phyloP scores from a whole-genome alignment of 2,888 invertebrate genomes.

The Heterodera filipjevi region DNA sequence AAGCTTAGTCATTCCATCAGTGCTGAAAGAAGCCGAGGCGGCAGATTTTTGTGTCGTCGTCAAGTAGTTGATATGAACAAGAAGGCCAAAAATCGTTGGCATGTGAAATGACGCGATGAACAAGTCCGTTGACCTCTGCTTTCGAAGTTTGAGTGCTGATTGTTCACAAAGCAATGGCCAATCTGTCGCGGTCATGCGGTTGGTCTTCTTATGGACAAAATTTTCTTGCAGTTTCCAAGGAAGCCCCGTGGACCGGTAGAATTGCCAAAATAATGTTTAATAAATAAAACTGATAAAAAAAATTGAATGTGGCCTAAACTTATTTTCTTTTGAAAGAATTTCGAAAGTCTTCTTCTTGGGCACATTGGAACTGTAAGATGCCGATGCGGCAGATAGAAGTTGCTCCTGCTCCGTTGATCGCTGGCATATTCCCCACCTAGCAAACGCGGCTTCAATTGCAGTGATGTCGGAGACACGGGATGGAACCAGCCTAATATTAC shows the following conservation, averaged over 20 bases:
- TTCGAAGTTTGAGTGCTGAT: background rate
- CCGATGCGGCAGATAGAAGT: background rate
- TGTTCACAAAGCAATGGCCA: too few species aligned
- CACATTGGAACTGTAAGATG: background rate
- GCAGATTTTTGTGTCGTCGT: background rate
- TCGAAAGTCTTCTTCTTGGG: background rate
- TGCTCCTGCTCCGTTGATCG: too few species aligned
- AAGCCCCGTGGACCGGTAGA: background rate
- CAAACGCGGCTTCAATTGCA: too few species aligned
- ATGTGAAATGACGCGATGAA: background rate
- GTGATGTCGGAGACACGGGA: too few species aligned
- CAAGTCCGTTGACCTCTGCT: background rate
- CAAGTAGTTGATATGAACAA: background rate
- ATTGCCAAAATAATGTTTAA: background rate
- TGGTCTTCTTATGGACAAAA: background rate
- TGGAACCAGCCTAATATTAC: too few species aligned
- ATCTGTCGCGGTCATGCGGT: background rate
- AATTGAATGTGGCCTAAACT: background rate
- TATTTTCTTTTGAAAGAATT: background rate
- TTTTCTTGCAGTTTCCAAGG: background rate
- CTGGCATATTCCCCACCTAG: too few species aligned
- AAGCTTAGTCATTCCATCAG: background rate
- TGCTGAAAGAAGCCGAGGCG: background rate
- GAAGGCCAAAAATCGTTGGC: background rate
- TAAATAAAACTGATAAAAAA: background rate